Conservation (phyloP, 1,140 invertebrate species). For the Drosophila insularis region DNA sequence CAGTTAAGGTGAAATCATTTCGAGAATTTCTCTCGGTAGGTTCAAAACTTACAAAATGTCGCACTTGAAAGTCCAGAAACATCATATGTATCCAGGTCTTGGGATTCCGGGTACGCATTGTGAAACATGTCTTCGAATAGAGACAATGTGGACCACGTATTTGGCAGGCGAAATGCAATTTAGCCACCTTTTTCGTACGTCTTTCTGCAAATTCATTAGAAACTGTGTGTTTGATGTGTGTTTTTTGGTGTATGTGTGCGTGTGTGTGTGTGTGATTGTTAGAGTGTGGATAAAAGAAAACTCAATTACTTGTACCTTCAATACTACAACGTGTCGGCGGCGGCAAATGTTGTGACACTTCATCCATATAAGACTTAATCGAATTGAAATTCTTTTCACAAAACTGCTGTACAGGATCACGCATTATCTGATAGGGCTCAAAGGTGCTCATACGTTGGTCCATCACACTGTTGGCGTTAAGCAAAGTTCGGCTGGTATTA, state of each 20-base stretch:
- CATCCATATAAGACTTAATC: constrained; percentile 95
- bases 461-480: constrained; percentile 85
- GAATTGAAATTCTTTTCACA: constrained; percentile 96
- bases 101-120: constrained; percentile 92
- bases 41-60: constrained; percentile 68
- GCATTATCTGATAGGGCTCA: constrained; percentile 91
- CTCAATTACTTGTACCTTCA: constrained; percentile 87
- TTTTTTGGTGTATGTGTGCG: constrained; percentile 5
- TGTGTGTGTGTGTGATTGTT: constrained; percentile 7
- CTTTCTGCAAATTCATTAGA: constrained; percentile 86
- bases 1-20: too few species aligned
- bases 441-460: constrained; percentile 92
- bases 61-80: constrained; percentile 94
- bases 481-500: constrained; percentile 88
- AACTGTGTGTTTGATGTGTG: constrained; percentile 56
- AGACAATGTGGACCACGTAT: constrained; percentile 93
- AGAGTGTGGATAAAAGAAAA: constrained; percentile 24
- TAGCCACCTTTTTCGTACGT: constrained; percentile 92
- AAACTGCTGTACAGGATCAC: constrained; percentile 96
- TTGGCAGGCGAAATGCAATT: constrained; percentile 95
- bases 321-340: constrained; percentile 95
- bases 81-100: constrained; percentile 97
- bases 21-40: too few species aligned
- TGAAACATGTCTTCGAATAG: constrained; percentile 93
- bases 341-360: constrained; percentile 92